Evolutionary conservation across 2,797 vertebrate species (phyloP).

Genomic region (Ctenopoma multispine): DNA sequence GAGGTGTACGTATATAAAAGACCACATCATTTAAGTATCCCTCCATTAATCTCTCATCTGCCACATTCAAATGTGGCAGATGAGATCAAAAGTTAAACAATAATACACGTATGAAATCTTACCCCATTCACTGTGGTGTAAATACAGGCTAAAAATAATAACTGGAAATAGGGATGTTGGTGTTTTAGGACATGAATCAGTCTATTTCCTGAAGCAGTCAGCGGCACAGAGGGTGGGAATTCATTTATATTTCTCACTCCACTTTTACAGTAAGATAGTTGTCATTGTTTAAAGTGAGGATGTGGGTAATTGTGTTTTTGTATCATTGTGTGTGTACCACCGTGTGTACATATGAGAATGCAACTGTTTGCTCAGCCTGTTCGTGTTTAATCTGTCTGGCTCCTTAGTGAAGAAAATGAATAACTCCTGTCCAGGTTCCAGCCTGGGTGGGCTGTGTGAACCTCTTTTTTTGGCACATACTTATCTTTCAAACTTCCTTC

Average conservation of each 20-base stretch:
- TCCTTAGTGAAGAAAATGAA: slow-evolving; percentile 79
- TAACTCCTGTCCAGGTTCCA: slow-evolving; percentile 72
- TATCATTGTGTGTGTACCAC: slow-evolving; percentile 60
- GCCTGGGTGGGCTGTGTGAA: slow-evolving; percentile 78
- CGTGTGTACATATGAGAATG: slow-evolving; percentile 49
- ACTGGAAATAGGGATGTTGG: slow-evolving; percentile 78
- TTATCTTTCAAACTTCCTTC: slow-evolving; percentile 82
- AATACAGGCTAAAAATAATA: slow-evolving; percentile 82
- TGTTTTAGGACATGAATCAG: slow-evolving; percentile 80
- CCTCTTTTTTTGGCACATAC: slow-evolving; percentile 77
- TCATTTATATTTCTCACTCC: slow-evolving; percentile 61
- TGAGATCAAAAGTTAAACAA: slow-evolving; percentile 34
- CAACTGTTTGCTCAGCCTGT: slow-evolving; percentile 53
- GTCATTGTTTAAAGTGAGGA: slow-evolving; percentile 75
- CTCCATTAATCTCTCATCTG: neutral
- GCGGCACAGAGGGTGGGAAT: slow-evolving; percentile 19
- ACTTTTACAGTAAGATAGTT: slow-evolving; percentile 35
- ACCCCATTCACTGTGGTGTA: slow-evolving; percentile 53
- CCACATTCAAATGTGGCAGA: slow-evolving; percentile 17
- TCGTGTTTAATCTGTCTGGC: slow-evolving; percentile 77
- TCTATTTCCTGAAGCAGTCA: slow-evolving; percentile 74
- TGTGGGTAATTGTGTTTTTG: slow-evolving; percentile 72
- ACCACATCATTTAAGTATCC: neutral
- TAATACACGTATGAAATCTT: slow-evolving; percentile 34
- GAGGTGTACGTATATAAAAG: neutral